Base-by-base conservation (phyloP, 2,113 vertebrate genomes). In the Pholis gunnellus region DNA sequence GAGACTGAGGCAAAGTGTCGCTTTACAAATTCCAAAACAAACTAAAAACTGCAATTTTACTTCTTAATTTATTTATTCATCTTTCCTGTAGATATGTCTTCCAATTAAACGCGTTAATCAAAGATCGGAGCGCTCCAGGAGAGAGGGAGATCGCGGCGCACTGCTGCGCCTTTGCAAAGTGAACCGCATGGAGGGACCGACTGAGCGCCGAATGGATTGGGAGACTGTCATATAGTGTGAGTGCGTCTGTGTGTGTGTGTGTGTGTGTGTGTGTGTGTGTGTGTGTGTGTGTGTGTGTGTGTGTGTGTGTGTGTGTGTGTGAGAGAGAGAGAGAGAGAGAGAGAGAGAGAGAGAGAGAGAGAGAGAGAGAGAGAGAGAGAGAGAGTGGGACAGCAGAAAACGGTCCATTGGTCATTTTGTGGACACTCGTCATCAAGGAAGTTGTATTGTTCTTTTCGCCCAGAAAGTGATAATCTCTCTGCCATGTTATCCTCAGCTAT, bases 161-260 rank as follows among this genome's bases (percentile, higher is more conserved):
- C 65, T 73, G 79, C 70, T 80, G 84, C 75, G 75, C 65, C 68
- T 76, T 38, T 68, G 73, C 69, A 64, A 79, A 72, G 46, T 81
- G 75, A 81, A 57, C 59, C 46, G 65, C 61, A 14, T 20, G 54
- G 44, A 59, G 65, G 65, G 82, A 68, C 83, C 25, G 73, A 80
- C 60, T 40, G 80, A 65, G 78, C 50, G 60, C 27, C n/a, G 74
- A 70, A 27, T 1, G 50, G 44, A 78, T 73, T 44, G 54, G 63
- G 17, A 56, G 75, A 54, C 77, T 82, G 67, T 76, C 78, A 79
- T 79, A 65, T 42, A 66, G 68, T 36, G 36, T 57, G 73, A 59
- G 72, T 14, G 70, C 29, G 67, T 6, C 60, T 46, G 9, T 44
- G 64, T 44, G 64, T 65, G 22, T 17, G 63, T 25, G 36, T 25